Conservation (phyloP, 2,113 vertebrate species). For the Bos indicus region DNA sequence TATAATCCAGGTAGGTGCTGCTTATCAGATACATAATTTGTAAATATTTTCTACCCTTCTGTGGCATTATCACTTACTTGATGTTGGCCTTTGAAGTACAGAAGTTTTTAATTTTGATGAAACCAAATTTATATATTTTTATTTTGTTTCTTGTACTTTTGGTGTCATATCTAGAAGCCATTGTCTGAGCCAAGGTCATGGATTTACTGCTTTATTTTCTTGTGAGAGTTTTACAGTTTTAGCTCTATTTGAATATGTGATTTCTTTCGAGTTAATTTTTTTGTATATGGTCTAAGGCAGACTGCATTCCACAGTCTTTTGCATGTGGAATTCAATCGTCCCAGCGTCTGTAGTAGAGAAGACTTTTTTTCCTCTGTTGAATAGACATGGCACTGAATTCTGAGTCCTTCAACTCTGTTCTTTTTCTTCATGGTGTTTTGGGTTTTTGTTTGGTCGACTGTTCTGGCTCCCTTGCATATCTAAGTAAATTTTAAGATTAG, state of each 20-base stretch:
- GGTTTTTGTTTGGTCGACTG: neutral
- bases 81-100: neutral
- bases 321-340: neutral
- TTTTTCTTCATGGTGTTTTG: neutral
- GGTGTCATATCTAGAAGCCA: neutral
- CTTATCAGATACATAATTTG: neutral
- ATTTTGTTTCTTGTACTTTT: neutral
- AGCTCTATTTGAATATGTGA: neutral
- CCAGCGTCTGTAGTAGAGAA: neutral
- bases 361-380: neutral
- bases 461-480: neutral
- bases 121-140: neutral
- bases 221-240: neutral
- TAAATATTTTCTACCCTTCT: neutral
- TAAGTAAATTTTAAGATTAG: neutral
- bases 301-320: neutral
- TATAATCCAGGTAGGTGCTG: neutral
- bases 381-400: neutral
- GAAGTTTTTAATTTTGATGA: constrained; percentile 27
- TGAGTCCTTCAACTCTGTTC: neutral
- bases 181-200: neutral
- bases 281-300: neutral
- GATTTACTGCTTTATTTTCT: neutral
- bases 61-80: neutral
- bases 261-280: neutral